Conservation (phyloP, 2,797 vertebrate genomes). For the Acanthopagrus latus region DNA sequence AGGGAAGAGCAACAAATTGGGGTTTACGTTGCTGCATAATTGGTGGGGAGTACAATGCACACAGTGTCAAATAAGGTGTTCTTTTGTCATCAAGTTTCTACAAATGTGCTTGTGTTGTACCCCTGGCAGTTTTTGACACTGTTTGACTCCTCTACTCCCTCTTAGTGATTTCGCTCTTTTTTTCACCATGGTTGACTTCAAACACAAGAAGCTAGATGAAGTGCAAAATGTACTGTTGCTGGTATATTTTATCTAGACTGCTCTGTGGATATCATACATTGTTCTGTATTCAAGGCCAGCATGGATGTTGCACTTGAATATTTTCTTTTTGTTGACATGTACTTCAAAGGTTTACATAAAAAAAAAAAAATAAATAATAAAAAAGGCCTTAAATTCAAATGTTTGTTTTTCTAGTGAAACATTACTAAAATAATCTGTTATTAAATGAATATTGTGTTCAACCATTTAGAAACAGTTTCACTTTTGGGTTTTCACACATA, state of each 20-base stretch:
- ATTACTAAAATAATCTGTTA: conserved; percentile 15
- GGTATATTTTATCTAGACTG: conserved; percentile 55
- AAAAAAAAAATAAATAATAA: conserved; percentile 14
- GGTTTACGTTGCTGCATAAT: conserved; percentile 37
- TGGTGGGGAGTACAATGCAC: conserved; percentile 28
- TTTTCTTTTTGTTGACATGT: conserved; percentile 64
- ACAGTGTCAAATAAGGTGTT: conserved; percentile 32
- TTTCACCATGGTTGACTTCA: conserved; percentile 46
- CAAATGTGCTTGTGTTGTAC: conserved; percentile 53
- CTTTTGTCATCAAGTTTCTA: conserved; percentile 42
- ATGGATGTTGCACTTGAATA: conserved; percentile 44
- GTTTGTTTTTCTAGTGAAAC: conserved; percentile 17
- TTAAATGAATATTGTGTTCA: background rate
- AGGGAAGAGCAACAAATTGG: conserved; percentile 56
- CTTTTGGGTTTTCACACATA: conserved; percentile 8
- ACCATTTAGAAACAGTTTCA: background rate
- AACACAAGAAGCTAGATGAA: conserved; percentile 47
- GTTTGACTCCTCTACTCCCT: conserved; percentile 41
- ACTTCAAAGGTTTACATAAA: conserved; percentile 79
- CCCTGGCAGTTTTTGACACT: conserved; percentile 42
- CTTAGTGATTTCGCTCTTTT: conserved; percentile 31
- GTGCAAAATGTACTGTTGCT: conserved; percentile 46
- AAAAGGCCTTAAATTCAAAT: conserved; percentile 73
- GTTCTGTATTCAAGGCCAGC: conserved; percentile 26
- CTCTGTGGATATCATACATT: conserved; percentile 42